A percentile compares a stretch with the other conserved stretches of the same genome.
These are phyloP conservation scores for Halcyon smyrnensis DNA, from an alignment of 2,797 vertebrate species.

Conservation along the genomic window DNA sequence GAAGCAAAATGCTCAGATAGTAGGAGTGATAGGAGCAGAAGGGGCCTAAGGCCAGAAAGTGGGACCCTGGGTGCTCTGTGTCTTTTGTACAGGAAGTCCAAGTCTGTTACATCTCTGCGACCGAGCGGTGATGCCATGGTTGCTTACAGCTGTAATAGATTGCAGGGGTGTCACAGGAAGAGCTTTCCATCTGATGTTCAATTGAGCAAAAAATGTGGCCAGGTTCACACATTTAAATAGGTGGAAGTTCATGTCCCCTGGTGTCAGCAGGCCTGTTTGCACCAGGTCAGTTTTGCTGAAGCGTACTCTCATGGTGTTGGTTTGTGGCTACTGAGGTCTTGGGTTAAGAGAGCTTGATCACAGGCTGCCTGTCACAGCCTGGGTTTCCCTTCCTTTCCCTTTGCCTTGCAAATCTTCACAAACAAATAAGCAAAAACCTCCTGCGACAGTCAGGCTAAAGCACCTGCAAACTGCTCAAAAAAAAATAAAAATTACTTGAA, in stretches of 20 bases:
- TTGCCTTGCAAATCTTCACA: background rate
- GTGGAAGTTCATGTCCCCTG: background rate
- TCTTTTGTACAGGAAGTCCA: background rate
- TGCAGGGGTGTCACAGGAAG: background rate
- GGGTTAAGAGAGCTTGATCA: background rate
- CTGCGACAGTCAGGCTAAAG: background rate
- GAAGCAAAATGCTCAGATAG: background rate
- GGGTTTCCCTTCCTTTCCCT: background rate
- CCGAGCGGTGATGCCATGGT: background rate
- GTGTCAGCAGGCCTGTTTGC: background rate
- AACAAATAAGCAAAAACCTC: background rate
- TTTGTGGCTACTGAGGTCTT: slow-evolving; percentile 28
- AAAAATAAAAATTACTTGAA: background rate
- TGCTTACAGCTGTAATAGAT: background rate
- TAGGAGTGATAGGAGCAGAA: background rate
- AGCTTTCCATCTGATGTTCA: background rate
- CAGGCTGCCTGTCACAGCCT: background rate
- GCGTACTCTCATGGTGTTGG: rapidly evolving
- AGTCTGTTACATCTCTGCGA: background rate
- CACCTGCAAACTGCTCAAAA: background rate
- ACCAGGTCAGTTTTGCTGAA: background rate
- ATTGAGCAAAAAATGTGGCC: background rate
- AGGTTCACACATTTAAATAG: background rate
- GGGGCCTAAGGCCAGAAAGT: background rate
- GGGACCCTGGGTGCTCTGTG: background rate